These are phyloP conservation scores for Solenopsis fugax DNA, from an alignment of 1,140 invertebrate species.

Conservation along the genomic window DNA sequence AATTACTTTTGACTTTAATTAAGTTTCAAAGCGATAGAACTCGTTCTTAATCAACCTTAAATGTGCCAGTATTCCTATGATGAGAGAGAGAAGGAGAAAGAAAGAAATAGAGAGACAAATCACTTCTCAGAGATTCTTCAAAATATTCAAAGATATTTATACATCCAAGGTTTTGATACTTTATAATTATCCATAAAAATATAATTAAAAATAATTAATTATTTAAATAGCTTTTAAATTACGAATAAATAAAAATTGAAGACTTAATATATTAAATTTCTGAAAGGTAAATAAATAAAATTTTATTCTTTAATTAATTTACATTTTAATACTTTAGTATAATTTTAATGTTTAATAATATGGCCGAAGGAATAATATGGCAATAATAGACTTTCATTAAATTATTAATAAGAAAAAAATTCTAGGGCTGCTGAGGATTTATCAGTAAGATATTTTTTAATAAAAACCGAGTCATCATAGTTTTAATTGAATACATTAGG, in stretches of 20 bases:
- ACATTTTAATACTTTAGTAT: neutral
- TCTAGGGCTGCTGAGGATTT: neutral
- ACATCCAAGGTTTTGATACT: neutral
- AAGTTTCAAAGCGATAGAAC: slow-evolving; percentile 55
- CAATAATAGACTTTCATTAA: slow-evolving; percentile 15
- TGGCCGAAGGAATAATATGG: neutral
- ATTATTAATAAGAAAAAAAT: slow-evolving; percentile 4
- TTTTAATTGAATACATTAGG: neutral
- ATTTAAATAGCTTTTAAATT: neutral
- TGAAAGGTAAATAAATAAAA: neutral
- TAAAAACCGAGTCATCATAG: neutral
- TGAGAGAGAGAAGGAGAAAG: neutral
- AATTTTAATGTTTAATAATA: too few relatives aligned
- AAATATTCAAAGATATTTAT: neutral
- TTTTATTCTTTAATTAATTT: slow-evolving; percentile 38
- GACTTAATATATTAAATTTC: neutral
- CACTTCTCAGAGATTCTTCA: neutral
- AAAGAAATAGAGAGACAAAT: neutral
- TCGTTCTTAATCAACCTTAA: slow-evolving; percentile 33
- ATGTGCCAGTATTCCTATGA: neutral
- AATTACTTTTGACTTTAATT: slow-evolving; percentile 64
- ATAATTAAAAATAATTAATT: slow-evolving; percentile 32
- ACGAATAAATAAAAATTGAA: neutral
- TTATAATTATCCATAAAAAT: slow-evolving; percentile 18
- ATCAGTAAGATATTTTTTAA: slow-evolving; percentile 9